Evolutionary conservation across 2,113 vertebrate genomes (phyloP).

Genomic region (Scopus umbretta): DNA sequence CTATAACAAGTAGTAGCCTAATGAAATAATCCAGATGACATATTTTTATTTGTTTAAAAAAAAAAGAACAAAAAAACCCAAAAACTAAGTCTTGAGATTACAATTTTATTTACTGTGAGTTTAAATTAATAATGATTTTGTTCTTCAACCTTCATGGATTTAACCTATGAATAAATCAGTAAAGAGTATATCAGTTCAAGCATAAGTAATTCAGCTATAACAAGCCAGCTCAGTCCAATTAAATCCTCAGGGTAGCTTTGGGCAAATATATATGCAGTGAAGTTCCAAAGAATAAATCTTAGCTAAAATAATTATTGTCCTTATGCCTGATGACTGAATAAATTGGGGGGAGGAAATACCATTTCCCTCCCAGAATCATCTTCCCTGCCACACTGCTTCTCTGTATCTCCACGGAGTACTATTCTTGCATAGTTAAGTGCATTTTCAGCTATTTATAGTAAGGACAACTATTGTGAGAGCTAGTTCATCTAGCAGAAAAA

Average conservation of each 20-base stretch:
- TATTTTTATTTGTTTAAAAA: background rate
- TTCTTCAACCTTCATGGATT: background rate
- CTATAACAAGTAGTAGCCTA: background rate
- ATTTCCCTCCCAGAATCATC: background rate
- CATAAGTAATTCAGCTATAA: conserved; percentile 35
- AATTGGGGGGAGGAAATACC: background rate
- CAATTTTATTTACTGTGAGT: background rate
- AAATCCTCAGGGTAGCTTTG: conserved; percentile 41
- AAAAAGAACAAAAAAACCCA: background rate
- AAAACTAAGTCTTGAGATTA: background rate
- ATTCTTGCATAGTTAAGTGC: background rate
- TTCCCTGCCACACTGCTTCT: background rate
- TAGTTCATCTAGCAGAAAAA: background rate
- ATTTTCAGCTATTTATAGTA: background rate
- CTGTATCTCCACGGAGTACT: accelerated
- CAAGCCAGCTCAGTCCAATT: conserved; percentile 39
- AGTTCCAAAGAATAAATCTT: background rate
- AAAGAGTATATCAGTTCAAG: conserved; percentile 22
- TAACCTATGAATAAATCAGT: conserved; percentile 31
- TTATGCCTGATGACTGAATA: background rate
- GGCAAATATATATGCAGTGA: background rate
- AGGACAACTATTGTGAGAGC: background rate
- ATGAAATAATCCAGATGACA: background rate
- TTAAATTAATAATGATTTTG: background rate
- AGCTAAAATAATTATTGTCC: background rate